Evolutionary conservation across 2,797 vertebrate species (phyloP).

Genomic region (Echiichthys vipera): DNA sequence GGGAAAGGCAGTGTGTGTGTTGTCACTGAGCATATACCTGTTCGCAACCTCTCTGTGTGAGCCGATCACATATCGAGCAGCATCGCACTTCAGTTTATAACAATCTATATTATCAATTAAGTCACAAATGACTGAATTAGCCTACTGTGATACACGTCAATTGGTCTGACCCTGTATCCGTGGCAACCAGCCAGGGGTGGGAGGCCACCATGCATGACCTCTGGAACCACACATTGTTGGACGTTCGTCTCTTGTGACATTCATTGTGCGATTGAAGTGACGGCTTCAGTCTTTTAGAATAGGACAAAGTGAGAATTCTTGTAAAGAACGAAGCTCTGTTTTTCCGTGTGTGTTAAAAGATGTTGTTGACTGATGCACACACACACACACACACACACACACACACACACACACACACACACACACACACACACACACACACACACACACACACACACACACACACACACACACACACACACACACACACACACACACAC

Average conservation of each 20-base stretch:
- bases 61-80: slow-evolving; percentile 53
- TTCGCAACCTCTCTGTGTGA: slow-evolving; percentile 20
- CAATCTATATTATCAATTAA: slow-evolving; percentile 74
- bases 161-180: slow-evolving; percentile 65
- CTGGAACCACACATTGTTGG: slow-evolving; percentile 32
- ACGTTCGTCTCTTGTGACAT: slow-evolving; percentile 20
- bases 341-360: slow-evolving; percentile 37
- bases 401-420: slow-evolving; percentile 25
- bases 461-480: slow-evolving; percentile 21
- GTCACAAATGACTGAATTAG: slow-evolving; percentile 81
- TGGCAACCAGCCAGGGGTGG: slow-evolving; percentile 51
- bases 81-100: slow-evolving; percentile 47
- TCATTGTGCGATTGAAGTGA: slow-evolving; percentile 33
- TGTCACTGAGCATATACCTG: slow-evolving; percentile 56
- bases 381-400: slow-evolving; percentile 18
- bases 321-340: slow-evolving; percentile 34
- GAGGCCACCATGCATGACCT: slow-evolving; percentile 53
- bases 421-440: slow-evolving; percentile 11
- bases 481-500: slow-evolving; percentile 23
- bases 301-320: slow-evolving; percentile 67
- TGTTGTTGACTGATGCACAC: slow-evolving; percentile 53
- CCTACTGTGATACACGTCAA: slow-evolving; percentile 71
- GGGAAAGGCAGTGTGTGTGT: slow-evolving; percentile 37
- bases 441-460: slow-evolving; percentile 8
- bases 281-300: slow-evolving; percentile 18